phyloP scores from a whole-genome alignment of 2,113 vertebrate species.

The Dromiciops gliroides region DNA sequence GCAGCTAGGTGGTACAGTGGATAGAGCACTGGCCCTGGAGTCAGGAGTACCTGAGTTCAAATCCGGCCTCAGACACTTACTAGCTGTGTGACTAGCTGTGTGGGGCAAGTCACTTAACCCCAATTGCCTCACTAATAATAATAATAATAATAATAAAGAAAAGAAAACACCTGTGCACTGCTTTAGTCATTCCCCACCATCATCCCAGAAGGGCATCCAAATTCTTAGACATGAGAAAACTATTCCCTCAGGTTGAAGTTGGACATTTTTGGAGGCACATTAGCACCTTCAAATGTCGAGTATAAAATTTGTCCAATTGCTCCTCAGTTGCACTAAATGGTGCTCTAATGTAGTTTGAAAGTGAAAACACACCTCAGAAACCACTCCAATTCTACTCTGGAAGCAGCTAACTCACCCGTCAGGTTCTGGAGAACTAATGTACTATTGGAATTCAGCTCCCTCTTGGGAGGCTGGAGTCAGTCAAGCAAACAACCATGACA shows the following conservation, averaged over 20 bases:
- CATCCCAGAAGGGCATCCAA: neutral
- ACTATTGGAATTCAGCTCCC: conserved; percentile 27
- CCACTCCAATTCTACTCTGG: neutral
- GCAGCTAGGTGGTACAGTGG: too few relatives aligned
- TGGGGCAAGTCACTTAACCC: too few relatives aligned
- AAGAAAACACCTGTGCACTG: neutral
- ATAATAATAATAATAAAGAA: too few relatives aligned
- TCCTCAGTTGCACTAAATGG: neutral
- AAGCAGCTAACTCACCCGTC: conserved; percentile 10
- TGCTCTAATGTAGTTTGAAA: neutral
- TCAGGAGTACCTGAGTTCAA: too few relatives aligned
- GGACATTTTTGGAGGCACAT: neutral
- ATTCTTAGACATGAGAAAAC: neutral
- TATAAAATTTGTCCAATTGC: conserved; percentile 34
- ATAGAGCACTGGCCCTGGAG: too few relatives aligned
- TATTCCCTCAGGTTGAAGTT: neutral
- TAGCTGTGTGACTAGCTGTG: too few relatives aligned
- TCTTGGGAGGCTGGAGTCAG: neutral
- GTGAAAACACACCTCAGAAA: neutral
- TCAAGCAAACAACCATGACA: conserved; percentile 42
- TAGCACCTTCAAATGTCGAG: conserved; percentile 15
- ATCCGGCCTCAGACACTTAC: too few relatives aligned
- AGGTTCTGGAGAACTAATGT: conserved; percentile 21
- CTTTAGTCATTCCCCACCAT: neutral
- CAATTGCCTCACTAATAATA: too few relatives aligned